Evolutionary conservation across 2,888 invertebrate species (phyloP).

Genomic region (Agrotis segetum): DNA sequence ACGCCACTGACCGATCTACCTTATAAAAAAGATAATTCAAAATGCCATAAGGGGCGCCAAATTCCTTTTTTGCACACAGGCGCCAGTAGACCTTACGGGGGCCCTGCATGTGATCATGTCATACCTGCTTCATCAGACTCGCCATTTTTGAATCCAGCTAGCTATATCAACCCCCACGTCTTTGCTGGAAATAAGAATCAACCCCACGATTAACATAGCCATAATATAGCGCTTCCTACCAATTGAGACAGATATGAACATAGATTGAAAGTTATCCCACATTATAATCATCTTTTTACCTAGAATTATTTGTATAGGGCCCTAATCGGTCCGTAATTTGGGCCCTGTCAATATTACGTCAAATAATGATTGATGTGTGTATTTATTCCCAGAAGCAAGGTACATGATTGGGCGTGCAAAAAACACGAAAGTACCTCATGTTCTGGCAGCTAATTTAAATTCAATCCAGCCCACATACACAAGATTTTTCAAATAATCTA

Average conservation of each 20-base stretch:
- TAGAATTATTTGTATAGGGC: conserved; percentile 2
- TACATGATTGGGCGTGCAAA: not conserved
- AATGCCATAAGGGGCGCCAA: too few species aligned
- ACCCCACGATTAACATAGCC: too few species aligned
- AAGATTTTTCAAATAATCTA: conserved; percentile 24
- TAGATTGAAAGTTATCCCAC: not conserved
- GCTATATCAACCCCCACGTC: too few species aligned
- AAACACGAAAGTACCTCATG: conserved; percentile 36
- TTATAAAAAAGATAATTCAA: too few species aligned
- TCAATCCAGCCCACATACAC: conserved; percentile 56
- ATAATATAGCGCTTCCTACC: not conserved
- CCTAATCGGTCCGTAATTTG: conserved; percentile 17
- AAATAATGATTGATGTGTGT: conserved; percentile 40
- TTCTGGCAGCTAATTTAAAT: conserved; percentile 61
- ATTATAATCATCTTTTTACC: not conserved
- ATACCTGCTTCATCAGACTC: too few species aligned
- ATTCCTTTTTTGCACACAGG: too few species aligned
- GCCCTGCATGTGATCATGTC: too few species aligned
- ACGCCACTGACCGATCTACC: too few species aligned
- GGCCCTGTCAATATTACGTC: conserved; percentile 22
- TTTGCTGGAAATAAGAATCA: not conserved
- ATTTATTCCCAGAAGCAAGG: conserved; percentile 40
- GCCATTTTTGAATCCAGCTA: too few species aligned
- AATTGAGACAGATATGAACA: too few species aligned
- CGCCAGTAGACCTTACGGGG: too few species aligned